Base-by-base conservation (phyloP, 2,888 invertebrate species). In the Artemia sp. region DNA sequence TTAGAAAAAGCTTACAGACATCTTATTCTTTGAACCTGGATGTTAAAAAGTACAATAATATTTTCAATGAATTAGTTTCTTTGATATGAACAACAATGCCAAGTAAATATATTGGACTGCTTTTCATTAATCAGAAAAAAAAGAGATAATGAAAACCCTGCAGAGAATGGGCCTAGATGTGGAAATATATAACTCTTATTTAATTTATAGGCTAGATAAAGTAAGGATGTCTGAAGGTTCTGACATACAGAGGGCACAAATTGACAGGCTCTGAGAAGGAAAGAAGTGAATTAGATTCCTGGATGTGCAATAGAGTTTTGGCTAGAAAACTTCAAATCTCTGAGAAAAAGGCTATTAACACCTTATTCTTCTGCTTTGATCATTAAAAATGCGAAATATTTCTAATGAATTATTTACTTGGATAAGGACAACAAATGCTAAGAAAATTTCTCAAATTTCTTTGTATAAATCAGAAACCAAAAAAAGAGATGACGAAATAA, bases 181-280 rank as follows among this genome's bases (percentile, higher is more conserved):
- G 51, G 8, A 68, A 14, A 51, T 68, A 12, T 11, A 68, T 14
- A 50, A 68, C 12, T 12, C 12, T 51, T 68, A 66, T 51, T 51
- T 68, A n/a, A n/a, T 68, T 19, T 51, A 68, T 19, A 68, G 68
- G 51, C 68, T 64, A 51, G 64, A 68, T 51, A 38, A 68, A 19
- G 12, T 38, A 38, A 38, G 2, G 1, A 38, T 38, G 38, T 38
- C 5, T 38, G 1, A 38, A 38, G 2, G 38, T 38, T 38, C 6
- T 38, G 38, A 38, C 6, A 38, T 1, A 4, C 2, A 38, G 38
- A 38, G 38, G 6, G 38, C 2, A 2, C 1, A 38, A 38, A 38
- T 38, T 38, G 38, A 38, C 3, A 38, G 1, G 38, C 4, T 38
- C 38, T 38, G 38, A 38, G n/a, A 19, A 19, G 19, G 19, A 51